Base-by-base conservation (phyloP, 2,113 vertebrate genomes). In the Tenebrosternarchus preto region DNA sequence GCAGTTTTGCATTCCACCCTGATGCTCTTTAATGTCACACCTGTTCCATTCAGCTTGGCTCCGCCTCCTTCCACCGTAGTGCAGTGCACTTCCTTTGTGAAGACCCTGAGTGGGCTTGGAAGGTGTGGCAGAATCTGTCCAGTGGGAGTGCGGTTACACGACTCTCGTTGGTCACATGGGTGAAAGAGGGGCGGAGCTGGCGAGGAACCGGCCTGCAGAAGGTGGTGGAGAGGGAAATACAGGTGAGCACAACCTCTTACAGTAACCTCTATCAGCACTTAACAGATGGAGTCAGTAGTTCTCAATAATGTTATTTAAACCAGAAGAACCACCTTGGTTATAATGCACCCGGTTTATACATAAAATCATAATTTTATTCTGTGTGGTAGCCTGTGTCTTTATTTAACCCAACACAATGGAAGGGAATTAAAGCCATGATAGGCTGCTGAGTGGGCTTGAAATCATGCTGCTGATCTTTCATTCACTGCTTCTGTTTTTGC, bases 41-140 rank as follows among this genome's bases (percentile, higher is more conserved):
- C 11, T 16, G 11, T 16, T 77, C 39, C 78, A n/a, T 25, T 73
- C 88, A 97, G 95, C 84, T 97, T 27, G 96, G 95, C 17, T 87
- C 84, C 20, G 86, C 92, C 0, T 8, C 91, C 31, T 94, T 95
- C 73, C 91, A 91, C 69, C 92, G 93, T 82, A 89, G 61, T 50
- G 91, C 91, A 33, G 85, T 91, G 31, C 39, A 25, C 19, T 95
- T 95, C 59, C n/a, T 93, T 11, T 95, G 94, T 85, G 75, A 12
- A 0, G 88, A 91, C 25, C 5, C 67, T 0, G 17, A 86, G 75
- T 57, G 0, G 80, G 88, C 89, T 0, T 9, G 53, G 2, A 31
- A 87, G 3, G 76, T 92, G 43, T 94, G 92, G 91, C 85, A 79
- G 0, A 85, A 86, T 39, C 91, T 97, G 33, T 75, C 50, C 66